These are phyloP conservation scores for Arenaria interpres DNA, from an alignment of 2,113 vertebrate genomes.

Conservation along the genomic window DNA sequence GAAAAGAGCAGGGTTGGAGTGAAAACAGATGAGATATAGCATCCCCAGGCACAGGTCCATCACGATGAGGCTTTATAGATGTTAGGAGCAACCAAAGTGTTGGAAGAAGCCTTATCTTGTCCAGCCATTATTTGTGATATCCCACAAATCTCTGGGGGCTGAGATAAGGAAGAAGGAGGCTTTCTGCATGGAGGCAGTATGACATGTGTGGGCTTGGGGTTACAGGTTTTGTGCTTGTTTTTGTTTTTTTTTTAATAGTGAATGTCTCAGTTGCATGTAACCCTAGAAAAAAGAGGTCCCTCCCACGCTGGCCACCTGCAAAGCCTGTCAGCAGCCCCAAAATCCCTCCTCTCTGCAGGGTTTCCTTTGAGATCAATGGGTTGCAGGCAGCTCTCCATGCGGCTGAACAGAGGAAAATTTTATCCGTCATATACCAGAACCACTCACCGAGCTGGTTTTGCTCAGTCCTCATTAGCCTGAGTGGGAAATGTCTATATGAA, in stretches of 20 bases:
- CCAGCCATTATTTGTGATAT: not conserved
- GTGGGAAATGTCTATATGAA: not conserved
- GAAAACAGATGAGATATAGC: not conserved
- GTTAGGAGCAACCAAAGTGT: not conserved
- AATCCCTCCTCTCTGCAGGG: not conserved
- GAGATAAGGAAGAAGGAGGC: not conserved
- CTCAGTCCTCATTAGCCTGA: not conserved
- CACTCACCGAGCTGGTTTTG: not conserved
- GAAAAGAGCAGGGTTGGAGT: not conserved
- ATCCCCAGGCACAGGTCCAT: accelerated
- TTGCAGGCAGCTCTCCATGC: not conserved
- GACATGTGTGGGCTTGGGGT: not conserved
- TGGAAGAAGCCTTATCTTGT: not conserved
- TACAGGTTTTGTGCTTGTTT: too few species aligned
- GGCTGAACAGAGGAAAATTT: accelerated
- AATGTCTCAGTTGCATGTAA: not conserved
- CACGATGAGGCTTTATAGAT: not conserved
- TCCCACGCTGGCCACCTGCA: not conserved
- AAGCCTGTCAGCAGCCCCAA: not conserved
- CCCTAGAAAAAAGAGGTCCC: not conserved
- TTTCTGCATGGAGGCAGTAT: not conserved
- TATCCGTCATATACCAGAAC: not conserved
- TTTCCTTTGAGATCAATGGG: accelerated
- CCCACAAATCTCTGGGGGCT: not conserved
- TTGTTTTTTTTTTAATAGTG: not conserved